These are phyloP conservation scores for Rhogogaster chlorosoma DNA, from an alignment of 2,888 invertebrate species.

Conservation along the genomic window DNA sequence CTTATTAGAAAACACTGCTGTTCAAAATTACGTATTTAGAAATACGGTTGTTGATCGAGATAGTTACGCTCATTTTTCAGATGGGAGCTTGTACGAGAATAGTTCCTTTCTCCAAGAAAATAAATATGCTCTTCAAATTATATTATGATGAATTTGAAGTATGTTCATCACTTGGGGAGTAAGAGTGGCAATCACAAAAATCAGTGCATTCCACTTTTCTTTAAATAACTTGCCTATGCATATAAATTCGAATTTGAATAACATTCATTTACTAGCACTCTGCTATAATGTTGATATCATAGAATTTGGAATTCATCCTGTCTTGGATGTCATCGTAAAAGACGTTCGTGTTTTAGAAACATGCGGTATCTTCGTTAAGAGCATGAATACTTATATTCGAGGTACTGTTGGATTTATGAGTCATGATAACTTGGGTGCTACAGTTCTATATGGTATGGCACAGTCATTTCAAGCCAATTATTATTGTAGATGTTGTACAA, in stretches of 20 bases:
- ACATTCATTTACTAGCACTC: constrained; percentile 50
- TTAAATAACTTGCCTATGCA: constrained; percentile 51
- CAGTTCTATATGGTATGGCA: neutral
- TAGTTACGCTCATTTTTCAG: constrained; percentile 53
- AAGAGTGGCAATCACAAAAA: constrained; percentile 51
- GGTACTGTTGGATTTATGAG: neutral
- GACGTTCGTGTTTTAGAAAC: too few relatives aligned
- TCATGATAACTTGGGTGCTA: neutral
- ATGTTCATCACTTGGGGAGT: constrained; percentile 46
- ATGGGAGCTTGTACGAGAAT: constrained; percentile 55
- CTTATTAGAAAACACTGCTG: neutral
- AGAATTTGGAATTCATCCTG: too few relatives aligned
- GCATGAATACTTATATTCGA: neutral
- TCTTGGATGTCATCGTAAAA: too few relatives aligned
- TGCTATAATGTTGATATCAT: too few relatives aligned
- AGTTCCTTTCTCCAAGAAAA: constrained; percentile 53
- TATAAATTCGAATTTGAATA: constrained; percentile 42
- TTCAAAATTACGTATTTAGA: constrained; percentile 18
- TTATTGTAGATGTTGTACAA: neutral
- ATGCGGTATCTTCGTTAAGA: too few relatives aligned
- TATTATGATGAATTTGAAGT: constrained; percentile 58
- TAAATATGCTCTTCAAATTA: constrained; percentile 52
- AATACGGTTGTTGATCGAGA: neutral
- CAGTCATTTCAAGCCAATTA: neutral
- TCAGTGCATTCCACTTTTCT: constrained; percentile 51